phyloP scores from a whole-genome alignment of 2,888 invertebrate species.

The Calameuta pallipes region DNA sequence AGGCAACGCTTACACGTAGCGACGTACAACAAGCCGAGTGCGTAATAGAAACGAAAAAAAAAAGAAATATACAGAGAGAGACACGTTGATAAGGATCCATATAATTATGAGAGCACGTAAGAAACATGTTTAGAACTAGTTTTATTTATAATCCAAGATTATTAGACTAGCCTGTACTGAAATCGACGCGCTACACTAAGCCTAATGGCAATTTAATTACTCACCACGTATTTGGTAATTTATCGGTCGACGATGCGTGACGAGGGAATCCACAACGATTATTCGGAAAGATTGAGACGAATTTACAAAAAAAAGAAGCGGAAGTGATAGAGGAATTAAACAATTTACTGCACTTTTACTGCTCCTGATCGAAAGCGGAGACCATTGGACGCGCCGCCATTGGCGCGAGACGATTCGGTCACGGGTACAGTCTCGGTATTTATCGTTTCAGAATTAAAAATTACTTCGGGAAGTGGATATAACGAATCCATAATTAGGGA shows the following conservation, averaged over 20 bases:
- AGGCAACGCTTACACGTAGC: neutral
- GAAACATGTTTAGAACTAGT: neutral
- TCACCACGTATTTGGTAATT: neutral
- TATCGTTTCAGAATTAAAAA: neutral
- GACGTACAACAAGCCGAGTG: neutral
- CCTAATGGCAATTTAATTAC: neutral
- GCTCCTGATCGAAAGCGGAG: neutral
- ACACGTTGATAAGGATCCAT: neutral
- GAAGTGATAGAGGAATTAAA: neutral
- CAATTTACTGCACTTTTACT: neutral
- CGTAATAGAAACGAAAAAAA: neutral
- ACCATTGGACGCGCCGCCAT: neutral
- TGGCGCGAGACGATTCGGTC: neutral
- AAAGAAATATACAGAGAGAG: neutral
- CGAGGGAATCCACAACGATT: neutral
- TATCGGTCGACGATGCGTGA: neutral
- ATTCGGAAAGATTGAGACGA: neutral
- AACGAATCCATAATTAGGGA: neutral
- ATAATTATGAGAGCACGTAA: neutral
- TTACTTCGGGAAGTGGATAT: neutral
- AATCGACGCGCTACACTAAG: neutral
- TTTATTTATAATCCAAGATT: neutral
- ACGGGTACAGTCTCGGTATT: neutral
- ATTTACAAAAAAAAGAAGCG: neutral
- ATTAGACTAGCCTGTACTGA: too few relatives aligned